Conservation (phyloP, 2,113 vertebrate genomes). For the Microtus richardsoni region DNA sequence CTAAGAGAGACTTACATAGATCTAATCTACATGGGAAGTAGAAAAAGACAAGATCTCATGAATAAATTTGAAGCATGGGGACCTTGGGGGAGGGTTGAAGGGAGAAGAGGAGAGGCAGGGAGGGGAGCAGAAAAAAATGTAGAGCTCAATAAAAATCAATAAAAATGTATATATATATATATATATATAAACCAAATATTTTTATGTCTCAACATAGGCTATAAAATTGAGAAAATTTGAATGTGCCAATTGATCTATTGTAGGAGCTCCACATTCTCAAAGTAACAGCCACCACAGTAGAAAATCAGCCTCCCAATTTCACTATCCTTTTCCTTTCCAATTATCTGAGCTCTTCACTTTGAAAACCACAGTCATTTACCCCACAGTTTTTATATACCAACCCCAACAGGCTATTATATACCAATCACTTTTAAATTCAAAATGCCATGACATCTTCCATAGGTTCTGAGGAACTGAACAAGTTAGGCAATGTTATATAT, state of each 20-base stretch:
- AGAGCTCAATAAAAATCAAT: no score
- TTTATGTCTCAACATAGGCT: conserved; percentile 35
- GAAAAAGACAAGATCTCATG: no score
- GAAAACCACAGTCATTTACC: background rate
- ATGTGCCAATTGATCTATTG: conserved; percentile 46
- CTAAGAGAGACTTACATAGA: no score
- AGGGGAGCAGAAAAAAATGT: no score
- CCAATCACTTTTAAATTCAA: conserved; percentile 56
- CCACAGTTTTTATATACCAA: background rate
- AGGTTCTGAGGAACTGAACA: conserved; percentile 1
- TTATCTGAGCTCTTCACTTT: background rate
- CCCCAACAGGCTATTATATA: background rate
- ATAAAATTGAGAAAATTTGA: conserved; percentile 51
- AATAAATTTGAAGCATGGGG: no score
- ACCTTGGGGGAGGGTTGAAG: no score
- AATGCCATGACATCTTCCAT: background rate
- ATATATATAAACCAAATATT: background rate
- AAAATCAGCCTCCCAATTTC: conserved; percentile 35
- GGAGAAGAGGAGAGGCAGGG: no score
- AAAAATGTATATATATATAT: no score
- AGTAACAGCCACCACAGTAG: conserved; percentile 46
- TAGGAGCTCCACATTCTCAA: conserved; percentile 54
- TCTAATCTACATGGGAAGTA: no score
- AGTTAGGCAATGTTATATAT: background rate
- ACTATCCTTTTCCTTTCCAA: background rate